These are phyloP conservation scores for Cavia aperea DNA, from an alignment of 2,113 vertebrate genomes.

Conservation along the genomic window DNA sequence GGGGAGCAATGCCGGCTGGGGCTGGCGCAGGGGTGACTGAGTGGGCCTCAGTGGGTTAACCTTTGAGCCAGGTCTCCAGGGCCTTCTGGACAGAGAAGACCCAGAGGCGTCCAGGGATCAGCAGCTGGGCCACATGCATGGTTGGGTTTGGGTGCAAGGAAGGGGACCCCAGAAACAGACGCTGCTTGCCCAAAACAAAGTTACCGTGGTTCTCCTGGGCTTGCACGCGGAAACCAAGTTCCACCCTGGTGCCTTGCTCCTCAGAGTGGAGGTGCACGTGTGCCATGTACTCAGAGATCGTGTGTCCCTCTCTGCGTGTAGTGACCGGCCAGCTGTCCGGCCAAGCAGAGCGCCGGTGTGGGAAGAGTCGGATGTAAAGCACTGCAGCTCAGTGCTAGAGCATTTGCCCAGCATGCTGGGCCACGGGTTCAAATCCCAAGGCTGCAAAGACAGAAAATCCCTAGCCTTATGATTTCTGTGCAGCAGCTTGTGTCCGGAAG, in stretches of 20 bases:
- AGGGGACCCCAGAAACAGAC: background rate
- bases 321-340: background rate
- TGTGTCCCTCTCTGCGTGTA: background rate
- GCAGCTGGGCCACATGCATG: accelerated
- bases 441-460: background rate
- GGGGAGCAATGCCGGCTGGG: background rate
- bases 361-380: background rate
- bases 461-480: background rate
- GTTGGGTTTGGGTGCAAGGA: too few species aligned
- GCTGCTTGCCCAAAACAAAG: background rate
- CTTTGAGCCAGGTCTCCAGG: background rate
- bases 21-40: background rate
- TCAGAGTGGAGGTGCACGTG: background rate
- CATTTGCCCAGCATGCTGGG: background rate
- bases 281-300: accelerated
- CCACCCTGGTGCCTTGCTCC: background rate
- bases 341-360: background rate
- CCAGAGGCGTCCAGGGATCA: background rate
- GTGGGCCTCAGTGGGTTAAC: background rate
- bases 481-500: background rate
- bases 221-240: background rate
- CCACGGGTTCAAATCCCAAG: background rate
- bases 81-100: background rate
- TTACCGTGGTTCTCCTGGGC: background rate
- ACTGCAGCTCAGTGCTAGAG: background rate